Percentiles rank a stretch among this genome's conserved stretches.
Evolutionary conservation across 2,797 vertebrate species (phyloP).

Genomic region (Harpagifer antarcticus): DNA sequence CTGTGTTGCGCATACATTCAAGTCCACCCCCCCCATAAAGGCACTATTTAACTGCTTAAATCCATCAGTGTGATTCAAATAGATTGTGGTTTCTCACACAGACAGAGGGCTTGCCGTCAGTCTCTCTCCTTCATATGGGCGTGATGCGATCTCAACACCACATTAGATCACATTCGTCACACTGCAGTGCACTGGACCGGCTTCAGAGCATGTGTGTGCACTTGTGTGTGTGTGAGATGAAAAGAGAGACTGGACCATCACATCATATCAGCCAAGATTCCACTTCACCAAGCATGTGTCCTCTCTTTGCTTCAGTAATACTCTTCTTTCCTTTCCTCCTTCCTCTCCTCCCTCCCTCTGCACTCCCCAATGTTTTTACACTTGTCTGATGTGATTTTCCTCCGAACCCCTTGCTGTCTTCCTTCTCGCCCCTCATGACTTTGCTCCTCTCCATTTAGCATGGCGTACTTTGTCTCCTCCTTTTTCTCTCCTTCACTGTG

Average conservation of each 20-base stretch:
- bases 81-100: slow-evolving; percentile 1
- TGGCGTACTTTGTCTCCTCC: slow-evolving; percentile 16
- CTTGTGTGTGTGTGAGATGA: neutral
- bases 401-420: slow-evolving; percentile 23
- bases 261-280: slow-evolving; percentile 66
- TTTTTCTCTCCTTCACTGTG: neutral
- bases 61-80: slow-evolving; percentile 7
- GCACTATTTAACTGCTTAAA: neutral
- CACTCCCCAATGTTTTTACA: slow-evolving; percentile 13
- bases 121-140: slow-evolving; percentile 16
- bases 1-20: neutral
- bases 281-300: slow-evolving; percentile 60
- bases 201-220: neutral
- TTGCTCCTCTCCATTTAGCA: neutral
- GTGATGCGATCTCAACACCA: slow-evolving; percentile 39
- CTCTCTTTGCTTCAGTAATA: slow-evolving; percentile 32
- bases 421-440: slow-evolving; percentile 13
- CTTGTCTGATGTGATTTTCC: slow-evolving; percentile 56
- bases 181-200: slow-evolving; percentile 33
- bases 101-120: slow-evolving; percentile 16
- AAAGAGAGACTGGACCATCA: slow-evolving; percentile 39
- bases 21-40: neutral
- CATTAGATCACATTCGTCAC: slow-evolving; percentile 65
- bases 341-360: neutral
- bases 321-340: slow-evolving; percentile 21